Evolutionary conservation across 2,113 vertebrate genomes (phyloP), one percentile per base, ranked within the genome.

Genomic region (Chascanopsetta lugubris): DNA sequence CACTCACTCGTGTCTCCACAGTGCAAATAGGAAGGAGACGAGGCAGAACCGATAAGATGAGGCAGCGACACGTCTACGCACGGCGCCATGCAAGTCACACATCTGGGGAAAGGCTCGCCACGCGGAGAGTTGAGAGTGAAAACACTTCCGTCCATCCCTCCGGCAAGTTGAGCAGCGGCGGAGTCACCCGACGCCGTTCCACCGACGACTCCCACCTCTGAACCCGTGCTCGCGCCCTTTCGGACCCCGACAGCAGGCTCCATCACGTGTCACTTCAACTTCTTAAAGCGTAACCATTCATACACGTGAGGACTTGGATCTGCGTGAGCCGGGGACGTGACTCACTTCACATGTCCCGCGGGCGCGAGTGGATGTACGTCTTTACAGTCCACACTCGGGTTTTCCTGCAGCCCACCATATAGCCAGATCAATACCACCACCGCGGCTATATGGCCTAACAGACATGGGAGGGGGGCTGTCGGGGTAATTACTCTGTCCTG

Each of bases 401-500:
- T 46, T 48, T 64, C 32, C 70, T 57, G 64, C 71, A 32, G 18
- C 30, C 42, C 13, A 11, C 38, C 1, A 59, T 75, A 58, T 62
- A 85, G 58, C 57, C 47, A 8, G 70, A 86, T 90, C 84, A 48
- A 87, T 87, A 43, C 13, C 1, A 53, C 18, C 12, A 1, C 65
- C 57, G n/a, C n/a, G n/a, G 61, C 77, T 75, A 65, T 61, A 70
- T 1, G 13, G 64, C 48, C 43, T 22, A 38, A 38, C 18, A 7
- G 69, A 62, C 56, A 68, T 8, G 8, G 54, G 56, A 22, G 8
- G 43, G 63, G 69, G 75, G 51, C 22, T 60, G 60, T 61, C 46
- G 5, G 61, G 53, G 74, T 86, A 85, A 88, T 85, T 78, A 89
- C 68, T 65, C 53, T 45, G 45, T 70, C 76, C 85, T 81, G 51